These are phyloP conservation scores for Drosophila paucipuncta DNA, from an alignment of 2,888 invertebrate genomes.

Conservation along the genomic window DNA sequence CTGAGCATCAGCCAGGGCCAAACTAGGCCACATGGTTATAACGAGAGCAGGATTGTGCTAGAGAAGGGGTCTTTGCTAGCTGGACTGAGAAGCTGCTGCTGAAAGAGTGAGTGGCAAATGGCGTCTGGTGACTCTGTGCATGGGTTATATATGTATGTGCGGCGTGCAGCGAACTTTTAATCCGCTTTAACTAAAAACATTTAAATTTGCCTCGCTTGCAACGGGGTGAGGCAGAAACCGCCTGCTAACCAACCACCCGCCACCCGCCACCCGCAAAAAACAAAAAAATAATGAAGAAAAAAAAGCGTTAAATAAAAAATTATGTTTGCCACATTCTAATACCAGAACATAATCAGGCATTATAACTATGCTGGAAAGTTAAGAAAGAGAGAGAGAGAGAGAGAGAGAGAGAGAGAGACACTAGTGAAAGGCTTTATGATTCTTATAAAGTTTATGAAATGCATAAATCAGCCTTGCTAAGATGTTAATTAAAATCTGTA, in stretches of 20 bases:
- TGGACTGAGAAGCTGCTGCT: conserved; percentile 30
- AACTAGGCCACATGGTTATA: conserved; percentile 76
- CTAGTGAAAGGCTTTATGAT: not conserved
- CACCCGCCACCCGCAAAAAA: conserved; percentile 15
- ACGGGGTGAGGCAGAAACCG: conserved; percentile 18
- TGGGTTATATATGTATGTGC: conserved; percentile 81
- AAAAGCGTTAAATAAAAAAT: conserved; percentile 49
- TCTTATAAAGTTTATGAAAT: not conserved
- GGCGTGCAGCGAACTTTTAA: conserved; percentile 82
- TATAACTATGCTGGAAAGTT: conserved; percentile 27
- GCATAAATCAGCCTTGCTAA: not conserved
- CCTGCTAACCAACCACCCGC: conserved; percentile 42
- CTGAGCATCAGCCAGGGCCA: conserved; percentile 66
- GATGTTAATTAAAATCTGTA: not conserved
- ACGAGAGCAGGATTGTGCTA: not conserved
- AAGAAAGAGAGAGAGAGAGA: not conserved
- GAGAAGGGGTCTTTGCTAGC: conserved; percentile 9
- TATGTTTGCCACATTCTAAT: conserved; percentile 55
- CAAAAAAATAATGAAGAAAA: conserved; percentile 16
- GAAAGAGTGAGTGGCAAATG: not conserved
- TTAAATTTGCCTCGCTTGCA: conserved; percentile 68
- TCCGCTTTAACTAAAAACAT: conserved; percentile 82
- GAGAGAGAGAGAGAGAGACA: no score
- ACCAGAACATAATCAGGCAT: conserved; percentile 31
- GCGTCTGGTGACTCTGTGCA: conserved; percentile 44